Evolutionary conservation across 1,140 invertebrate genomes (phyloP), one percentile per base, ranked within the genome.

Genomic region (Bombyx mori): DNA sequence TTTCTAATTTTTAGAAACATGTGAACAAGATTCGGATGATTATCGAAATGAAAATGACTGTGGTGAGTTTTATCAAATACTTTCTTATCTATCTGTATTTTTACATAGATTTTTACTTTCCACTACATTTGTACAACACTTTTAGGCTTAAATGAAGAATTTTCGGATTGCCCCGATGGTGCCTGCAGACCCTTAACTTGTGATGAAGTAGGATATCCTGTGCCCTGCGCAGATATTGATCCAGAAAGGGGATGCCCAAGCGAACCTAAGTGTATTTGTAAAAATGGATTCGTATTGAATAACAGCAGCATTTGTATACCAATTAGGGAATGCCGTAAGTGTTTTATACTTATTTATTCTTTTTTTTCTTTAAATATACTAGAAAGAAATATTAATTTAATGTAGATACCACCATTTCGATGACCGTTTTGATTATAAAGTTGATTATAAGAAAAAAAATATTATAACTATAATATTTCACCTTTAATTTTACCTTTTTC

Each of bases 261-360:
- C 42, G 54, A 42, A 58, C 50, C 50, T 48, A 70, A 66, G 35
- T 79, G 76, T 48, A 1, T 66, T n/a, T 79, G 74, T 56, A 56
- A 60, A 46, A 45, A 66, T 7, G 58, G 57, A 10, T 75, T 67
- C 35, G 50, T 73, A 3, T 58, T 63, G 42, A 56, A 60, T 18
- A 54, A 59, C 8, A 64, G 71, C 26, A 66, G 67, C 7, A 61
- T 49, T 22, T 72, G 69, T 10, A 60, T 72, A 46, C 66, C 54
- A 6, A 56, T 54, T 49, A 12, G 56, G 8, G 7, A 65, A 45
- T 71, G 69, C 53, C 62, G 64, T 71, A 68, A 63, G 68, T 67
- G 1, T 44, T 0, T 7, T 48, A 42, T 10, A 46, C 50, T 43
- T 48, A 9, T 47, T 10, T 47, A 47, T 2, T 47, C 2, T 12